Evolutionary conservation across 37 sponge, comb jelly and placozoan species (phyloP), one percentile per base, ranked within the genome.

Genomic region (Cladorhizidae sp.): DNA sequence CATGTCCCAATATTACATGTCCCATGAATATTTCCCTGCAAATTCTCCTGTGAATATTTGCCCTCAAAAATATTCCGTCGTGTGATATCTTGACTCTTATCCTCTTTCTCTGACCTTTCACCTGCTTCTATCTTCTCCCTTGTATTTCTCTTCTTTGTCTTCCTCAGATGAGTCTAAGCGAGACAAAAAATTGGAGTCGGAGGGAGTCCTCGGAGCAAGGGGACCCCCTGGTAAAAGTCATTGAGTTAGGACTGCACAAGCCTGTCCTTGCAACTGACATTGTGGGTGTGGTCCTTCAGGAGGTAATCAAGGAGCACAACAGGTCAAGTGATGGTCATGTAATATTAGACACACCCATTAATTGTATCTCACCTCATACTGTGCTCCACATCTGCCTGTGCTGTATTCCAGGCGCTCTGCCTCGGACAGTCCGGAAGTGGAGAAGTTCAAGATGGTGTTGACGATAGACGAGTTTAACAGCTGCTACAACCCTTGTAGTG

Each of bases 401-500:
- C n/a, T n/a, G n/a, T n/a, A n/a, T 36, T 42, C 1, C 49, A 71
- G 43, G 23, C 72, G 23, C 39, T 71, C 49, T 37, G 14, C 72
- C 72, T 2, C 31, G 12, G 33, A 65, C 22, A 17, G 23, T 59
- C 22, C 31, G 23, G 37, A 15, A 1, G n/a, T 12, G 9, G 49
- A 38, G 29, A 76, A 70, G 33, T 75, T 70, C 14, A 86, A 91
- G 55, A 62, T 86, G 1, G 64, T 86, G 36, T 54, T 91, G 38
- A 83, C 87, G 1, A 72, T 91, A 22, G 91, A 91, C 77, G 79
- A 73, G 14, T 82, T 82, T 50, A 86, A 91, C 78, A 86, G 83
- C 8, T 70, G 70, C 62, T 91, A 80, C 65, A 86, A 72, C 55
- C 83, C 86, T 28, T 82, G 82, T 15, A 37, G 73, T 12, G 20